A percentile compares a stretch with the other conserved stretches of the same genome.
These are phyloP conservation scores for Erebia ligea DNA, from an alignment of 2,888 invertebrate species.

Conservation along the genomic window DNA sequence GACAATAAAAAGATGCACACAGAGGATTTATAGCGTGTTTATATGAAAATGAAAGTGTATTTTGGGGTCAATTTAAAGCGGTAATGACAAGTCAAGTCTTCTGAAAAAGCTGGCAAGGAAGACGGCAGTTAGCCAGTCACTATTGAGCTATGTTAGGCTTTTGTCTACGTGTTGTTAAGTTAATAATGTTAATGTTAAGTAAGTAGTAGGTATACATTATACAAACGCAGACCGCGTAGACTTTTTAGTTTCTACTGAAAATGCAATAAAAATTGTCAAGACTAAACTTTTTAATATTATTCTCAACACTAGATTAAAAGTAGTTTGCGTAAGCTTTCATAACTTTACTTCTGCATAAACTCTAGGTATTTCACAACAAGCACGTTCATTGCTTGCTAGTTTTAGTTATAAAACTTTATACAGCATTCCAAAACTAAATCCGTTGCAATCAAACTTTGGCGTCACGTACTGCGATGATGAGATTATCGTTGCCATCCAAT, in stretches of 20 bases:
- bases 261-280: conserved; percentile 1
- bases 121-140: no score
- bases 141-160: no score
- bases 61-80: no score
- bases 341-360: not conserved
- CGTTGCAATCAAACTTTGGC: conserved; percentile 16
- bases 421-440: conserved; percentile 15
- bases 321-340: not conserved
- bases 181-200: no score
- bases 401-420: conserved; percentile 9
- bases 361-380: conserved; percentile 10
- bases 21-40: no score
- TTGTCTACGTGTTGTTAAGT: no score
- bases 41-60: no score
- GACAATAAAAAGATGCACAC: no score
- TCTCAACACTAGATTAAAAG: conserved; percentile 2
- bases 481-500: conserved; percentile 20
- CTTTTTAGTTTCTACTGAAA: not conserved
- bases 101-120: no score
- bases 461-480: conserved; percentile 23
- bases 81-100: no score
- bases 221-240: no score
- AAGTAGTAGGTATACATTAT: no score
- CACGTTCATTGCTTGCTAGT: conserved; percentile 15
- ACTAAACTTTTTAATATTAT: not conserved